A percentile compares a stretch with the other conserved stretches of the same genome.
phyloP scores from a whole-genome alignment of 2,113 vertebrate species.

The Orycteropus afer region DNA sequence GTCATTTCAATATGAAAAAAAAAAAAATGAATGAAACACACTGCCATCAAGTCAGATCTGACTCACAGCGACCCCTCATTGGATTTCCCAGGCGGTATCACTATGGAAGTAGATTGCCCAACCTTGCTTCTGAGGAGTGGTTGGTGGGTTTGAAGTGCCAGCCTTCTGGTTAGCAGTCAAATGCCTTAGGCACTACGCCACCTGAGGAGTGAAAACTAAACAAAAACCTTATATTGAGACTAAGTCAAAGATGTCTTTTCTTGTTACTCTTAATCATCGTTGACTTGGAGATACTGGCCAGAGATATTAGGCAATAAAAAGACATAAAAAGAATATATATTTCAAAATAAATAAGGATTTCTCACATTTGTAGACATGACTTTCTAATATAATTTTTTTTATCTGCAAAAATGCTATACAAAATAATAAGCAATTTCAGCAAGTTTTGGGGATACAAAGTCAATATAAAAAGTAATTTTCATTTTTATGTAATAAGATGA shows the following conservation, averaged over 20 bases:
- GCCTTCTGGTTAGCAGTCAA: too few relatives aligned
- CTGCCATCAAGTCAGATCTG: too few relatives aligned
- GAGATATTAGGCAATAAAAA: neutral
- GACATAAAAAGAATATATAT: neutral
- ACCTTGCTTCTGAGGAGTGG: too few relatives aligned
- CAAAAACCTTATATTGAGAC: neutral
- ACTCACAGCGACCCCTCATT: too few relatives aligned
- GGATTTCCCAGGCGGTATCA: too few relatives aligned
- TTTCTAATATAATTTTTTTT: neutral
- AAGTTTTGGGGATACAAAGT: neutral
- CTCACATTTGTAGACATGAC: neutral
- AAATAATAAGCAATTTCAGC: neutral
- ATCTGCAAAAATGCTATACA: neutral
- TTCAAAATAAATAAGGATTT: neutral
- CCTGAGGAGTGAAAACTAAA: neutral
- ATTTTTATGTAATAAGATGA: neutral
- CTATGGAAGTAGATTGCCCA: too few relatives aligned
- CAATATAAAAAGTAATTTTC: neutral
- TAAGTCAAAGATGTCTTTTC: neutral
- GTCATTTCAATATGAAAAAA: too few relatives aligned
- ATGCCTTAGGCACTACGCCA: too few relatives aligned
- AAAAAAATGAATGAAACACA: too few relatives aligned
- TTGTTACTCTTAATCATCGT: too few relatives aligned
- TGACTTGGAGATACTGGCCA: neutral
- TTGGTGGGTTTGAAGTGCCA: too few relatives aligned